Percentiles rank a stretch among this genome's conserved stretches.
Evolutionary conservation across 2,888 invertebrate genomes (phyloP).

Genomic region (Papilio protenor): DNA sequence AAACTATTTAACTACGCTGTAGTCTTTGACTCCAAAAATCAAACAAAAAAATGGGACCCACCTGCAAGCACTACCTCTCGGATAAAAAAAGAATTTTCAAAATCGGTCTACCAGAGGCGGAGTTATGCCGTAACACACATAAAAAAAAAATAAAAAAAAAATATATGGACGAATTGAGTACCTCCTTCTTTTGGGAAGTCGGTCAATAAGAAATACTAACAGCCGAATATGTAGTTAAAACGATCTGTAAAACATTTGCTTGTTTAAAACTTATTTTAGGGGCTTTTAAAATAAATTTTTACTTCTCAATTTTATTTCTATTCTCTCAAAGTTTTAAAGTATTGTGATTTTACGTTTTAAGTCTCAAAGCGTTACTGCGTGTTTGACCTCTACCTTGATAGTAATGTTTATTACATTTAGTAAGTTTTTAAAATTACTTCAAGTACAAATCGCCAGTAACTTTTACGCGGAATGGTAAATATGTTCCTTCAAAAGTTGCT

Average conservation of each 20-base stretch:
- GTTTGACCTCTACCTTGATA: background rate
- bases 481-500: background rate
- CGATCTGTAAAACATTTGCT: background rate
- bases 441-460: background rate
- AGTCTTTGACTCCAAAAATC: no score
- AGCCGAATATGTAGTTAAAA: background rate
- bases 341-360: background rate
- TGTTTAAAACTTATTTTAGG: background rate
- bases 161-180: no score
- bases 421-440: conserved; percentile 1
- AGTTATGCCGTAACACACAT: no score
- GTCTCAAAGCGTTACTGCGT: background rate
- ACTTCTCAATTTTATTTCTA: no score
- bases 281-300: background rate
- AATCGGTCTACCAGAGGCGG: no score
- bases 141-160: no score
- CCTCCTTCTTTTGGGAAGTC: no score
- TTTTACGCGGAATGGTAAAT: background rate
- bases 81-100: no score
- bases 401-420: background rate
- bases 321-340: background rate
- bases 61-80: no score
- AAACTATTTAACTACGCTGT: no score
- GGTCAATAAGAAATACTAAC: background rate
- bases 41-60: no score